Base-by-base conservation (phyloP, 2,888 invertebrate genomes). In the Xestia xanthographa region DNA sequence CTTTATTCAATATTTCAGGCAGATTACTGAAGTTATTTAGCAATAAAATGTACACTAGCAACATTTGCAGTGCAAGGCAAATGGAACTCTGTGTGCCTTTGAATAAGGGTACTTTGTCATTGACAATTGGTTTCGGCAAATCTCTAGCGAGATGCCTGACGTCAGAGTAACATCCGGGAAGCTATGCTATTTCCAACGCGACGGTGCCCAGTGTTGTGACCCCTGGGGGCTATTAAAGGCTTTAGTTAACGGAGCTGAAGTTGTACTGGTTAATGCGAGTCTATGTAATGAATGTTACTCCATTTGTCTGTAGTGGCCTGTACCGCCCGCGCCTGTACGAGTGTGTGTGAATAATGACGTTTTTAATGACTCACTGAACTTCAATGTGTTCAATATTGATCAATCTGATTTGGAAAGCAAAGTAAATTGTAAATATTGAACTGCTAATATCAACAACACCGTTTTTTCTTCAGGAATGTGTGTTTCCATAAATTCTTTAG, bases 101-200 rank as follows among this genome's bases (percentile, higher is more conserved):
- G 34, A 76, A 87, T 92, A 94, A 91, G 91, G 88, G 85, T 88
- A 90, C 90, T 91, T 94, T 86, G 81, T 79, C 85, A 91, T 89
- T 91, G 91, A 87, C 90, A 89, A 84, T 79, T 74, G 77, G 86
- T 90, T 92, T 93, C 91, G 90, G 91, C 91, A 92, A 93, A 92
- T 93, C 93, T 92, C 84, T 91, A 91, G 88, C 90, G 92, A 95
- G 94, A 94, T 95, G 91, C 82, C 86, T 95, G 95, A 95, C 95
- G 95, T 95, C 94, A 94, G 90, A 89, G 86, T 81, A 87, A 94
- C 95, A 95, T 96, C 95, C 95, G 95, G 95, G 95, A 96, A 95
- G 95, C 94, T 90, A 92, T 92, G 94, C 94, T 95, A 95, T 95
- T 95, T 95, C 91, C 89, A 94, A 92, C 91, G 80, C 85, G 75